Evolutionary conservation across 2,113 vertebrate species (phyloP).

Genomic region (Aplodontia rufa): DNA sequence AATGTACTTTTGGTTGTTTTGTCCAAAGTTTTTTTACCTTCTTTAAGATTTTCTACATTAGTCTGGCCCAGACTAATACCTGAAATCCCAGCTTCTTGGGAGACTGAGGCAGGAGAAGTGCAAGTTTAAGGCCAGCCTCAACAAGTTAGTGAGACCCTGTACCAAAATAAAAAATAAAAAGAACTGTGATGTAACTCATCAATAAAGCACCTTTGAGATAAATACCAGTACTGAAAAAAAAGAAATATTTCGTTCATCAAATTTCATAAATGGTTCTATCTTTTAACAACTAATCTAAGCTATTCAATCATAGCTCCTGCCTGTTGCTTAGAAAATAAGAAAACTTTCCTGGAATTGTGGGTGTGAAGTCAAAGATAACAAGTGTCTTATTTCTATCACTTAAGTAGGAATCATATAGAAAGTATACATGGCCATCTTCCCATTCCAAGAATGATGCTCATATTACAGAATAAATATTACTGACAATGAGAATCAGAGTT

Average conservation of each 20-base stretch:
- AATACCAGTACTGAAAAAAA: too few species aligned
- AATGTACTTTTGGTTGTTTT: neutral
- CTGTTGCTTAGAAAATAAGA: neutral
- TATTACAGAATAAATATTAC: neutral
- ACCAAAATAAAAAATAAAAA: too few species aligned
- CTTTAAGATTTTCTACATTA: neutral
- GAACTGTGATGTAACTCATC: too few species aligned
- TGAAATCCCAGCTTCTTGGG: too few species aligned
- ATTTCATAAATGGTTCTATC: neutral
- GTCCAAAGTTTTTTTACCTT: neutral
- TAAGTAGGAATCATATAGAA: neutral
- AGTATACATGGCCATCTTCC: too few species aligned
- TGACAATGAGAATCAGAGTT: neutral
- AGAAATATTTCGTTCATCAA: neutral
- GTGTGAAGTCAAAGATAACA: neutral
- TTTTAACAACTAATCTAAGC: neutral
- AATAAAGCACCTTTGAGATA: too few species aligned
- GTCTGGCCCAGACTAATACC: too few species aligned
- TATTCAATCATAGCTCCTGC: neutral
- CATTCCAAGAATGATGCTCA: fast-evolving
- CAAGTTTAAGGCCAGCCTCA: too few species aligned
- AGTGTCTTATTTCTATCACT: neutral
- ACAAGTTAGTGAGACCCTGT: too few species aligned
- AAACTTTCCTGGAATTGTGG: neutral
- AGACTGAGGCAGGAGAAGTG: too few species aligned